phyloP scores from a whole-genome alignment of 2,113 vertebrate species.

The Gallinago undulata region DNA sequence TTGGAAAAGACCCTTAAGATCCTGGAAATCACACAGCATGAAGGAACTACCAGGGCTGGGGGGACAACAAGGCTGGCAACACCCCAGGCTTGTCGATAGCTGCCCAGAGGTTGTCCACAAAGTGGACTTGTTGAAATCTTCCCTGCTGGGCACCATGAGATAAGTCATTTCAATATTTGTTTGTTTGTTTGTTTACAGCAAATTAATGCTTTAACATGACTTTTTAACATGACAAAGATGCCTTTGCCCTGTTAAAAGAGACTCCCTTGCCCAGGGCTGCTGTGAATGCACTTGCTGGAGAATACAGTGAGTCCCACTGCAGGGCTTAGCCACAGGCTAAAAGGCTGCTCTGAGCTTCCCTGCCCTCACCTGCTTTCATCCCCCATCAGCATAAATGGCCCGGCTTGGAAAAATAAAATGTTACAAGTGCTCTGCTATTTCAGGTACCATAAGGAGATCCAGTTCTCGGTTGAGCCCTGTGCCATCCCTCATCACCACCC shows the following conservation, averaged over 20 bases:
- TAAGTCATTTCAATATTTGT: not conserved
- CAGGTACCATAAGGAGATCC: not conserved
- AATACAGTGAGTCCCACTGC: not conserved
- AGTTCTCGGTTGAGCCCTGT: not conserved
- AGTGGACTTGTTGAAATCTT: not conserved
- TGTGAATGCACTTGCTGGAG: not conserved
- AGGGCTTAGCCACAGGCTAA: not conserved
- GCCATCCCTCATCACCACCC: not conserved
- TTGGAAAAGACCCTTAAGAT: not conserved
- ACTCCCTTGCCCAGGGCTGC: not conserved
- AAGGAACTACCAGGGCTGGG: not conserved
- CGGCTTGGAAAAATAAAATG: not conserved
- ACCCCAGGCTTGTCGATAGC: not conserved
- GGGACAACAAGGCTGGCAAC: not conserved
- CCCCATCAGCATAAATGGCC: accelerated
- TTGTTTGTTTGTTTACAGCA: not conserved
- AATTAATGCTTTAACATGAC: not conserved
- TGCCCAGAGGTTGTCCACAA: not conserved
- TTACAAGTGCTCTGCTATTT: not conserved
- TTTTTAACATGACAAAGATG: not conserved
- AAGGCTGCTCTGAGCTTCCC: not conserved
- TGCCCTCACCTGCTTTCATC: not conserved
- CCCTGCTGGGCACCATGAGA: not conserved
- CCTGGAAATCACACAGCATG: not conserved
- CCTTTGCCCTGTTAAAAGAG: not conserved